phyloP scores from a whole-genome alignment of 2,113 vertebrate species.

The Emydura subglobosa region DNA sequence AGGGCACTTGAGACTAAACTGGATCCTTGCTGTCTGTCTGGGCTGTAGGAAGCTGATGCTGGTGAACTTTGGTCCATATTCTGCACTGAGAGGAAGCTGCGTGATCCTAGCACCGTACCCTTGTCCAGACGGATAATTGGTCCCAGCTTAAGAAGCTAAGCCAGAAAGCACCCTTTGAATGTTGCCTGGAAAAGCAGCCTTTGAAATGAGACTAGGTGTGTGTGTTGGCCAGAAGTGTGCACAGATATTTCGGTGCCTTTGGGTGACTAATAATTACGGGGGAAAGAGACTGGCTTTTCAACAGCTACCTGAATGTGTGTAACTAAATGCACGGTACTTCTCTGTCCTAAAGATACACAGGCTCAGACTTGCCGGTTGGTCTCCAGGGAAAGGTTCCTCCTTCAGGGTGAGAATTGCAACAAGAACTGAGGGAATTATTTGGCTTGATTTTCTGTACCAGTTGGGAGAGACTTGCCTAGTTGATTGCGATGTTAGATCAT shows the following conservation, averaged over 20 bases:
- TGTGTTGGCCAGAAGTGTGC: not conserved
- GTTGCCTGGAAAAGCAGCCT: not conserved
- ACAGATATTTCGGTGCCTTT: slow-evolving; percentile 1
- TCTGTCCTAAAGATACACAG: not conserved
- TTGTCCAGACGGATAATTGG: slow-evolving; percentile 40
- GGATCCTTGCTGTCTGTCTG: slow-evolving; percentile 45
- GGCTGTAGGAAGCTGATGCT: slow-evolving; percentile 44
- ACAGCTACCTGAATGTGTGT: slow-evolving; percentile 7
- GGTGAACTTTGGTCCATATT: slow-evolving; percentile 1
- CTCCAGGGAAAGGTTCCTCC: not conserved
- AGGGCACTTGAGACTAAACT: slow-evolving; percentile 55
- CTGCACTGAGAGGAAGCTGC: slow-evolving; percentile 46
- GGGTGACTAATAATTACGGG: not conserved
- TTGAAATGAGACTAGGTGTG: slow-evolving; percentile 31
- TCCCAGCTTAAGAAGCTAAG: slow-evolving; percentile 18
- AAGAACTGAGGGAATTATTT: slow-evolving; percentile 47
- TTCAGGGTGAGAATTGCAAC: slow-evolving; percentile 5
- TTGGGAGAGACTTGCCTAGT: slow-evolving; percentile 55
- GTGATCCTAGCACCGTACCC: slow-evolving; percentile 48
- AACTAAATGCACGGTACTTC: slow-evolving; percentile 18
- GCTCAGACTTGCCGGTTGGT: slow-evolving; percentile 2
- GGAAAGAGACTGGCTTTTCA: slow-evolving; percentile 41
- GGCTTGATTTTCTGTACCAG: slow-evolving; percentile 35
- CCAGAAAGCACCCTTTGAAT: slow-evolving; percentile 22
- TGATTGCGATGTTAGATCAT: slow-evolving; percentile 6